Evolutionary conservation across 1,140 invertebrate species (phyloP), one percentile per base, ranked within the genome.

Genomic region (Trachelipus rathkii): DNA sequence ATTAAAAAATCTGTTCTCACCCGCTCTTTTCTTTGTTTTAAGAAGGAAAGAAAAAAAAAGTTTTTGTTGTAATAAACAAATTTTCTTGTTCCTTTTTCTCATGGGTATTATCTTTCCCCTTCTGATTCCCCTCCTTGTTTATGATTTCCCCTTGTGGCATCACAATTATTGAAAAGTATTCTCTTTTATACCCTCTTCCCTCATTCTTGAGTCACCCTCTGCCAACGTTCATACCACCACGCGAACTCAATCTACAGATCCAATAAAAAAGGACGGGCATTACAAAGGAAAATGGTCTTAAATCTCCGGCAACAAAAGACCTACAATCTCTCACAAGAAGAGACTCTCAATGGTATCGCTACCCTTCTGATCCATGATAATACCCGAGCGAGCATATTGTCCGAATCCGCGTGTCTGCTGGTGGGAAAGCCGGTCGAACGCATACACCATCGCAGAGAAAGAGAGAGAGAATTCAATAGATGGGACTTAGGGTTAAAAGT

Each of bases 361-460:
- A 60, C 50, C 50, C 50, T 60, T 60, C 50, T 60, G 19, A 60
- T 60, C 50, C 19, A 13, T 13, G 50, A 60, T 60, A 60, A 60
- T 60, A 60, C 50, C 11, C 50, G 11, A 60, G 50, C 50, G 50
- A 60, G 50, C 50, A 60, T 60, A 60, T 60, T 60, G 50, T 60
- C 19, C 50, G 50, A 19, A 19, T 15, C 50, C 50, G 50, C 50
- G 50, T 60, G 50, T 60, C 19, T 13, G 50, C 50, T 60, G 50
- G 50, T 60, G 50, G 50, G 50, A 60, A 60, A 60, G 19, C 8
- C 19, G 33, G 33, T 33, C 33, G 33, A 6, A 33, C 33, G 33
- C 6, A 33, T 33, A 33, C 33, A 33, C 33, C 33, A 33, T 33
- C 33, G 6, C 33, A 33, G 33, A 33, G 33, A 33, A 6, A 6